Base-by-base conservation (phyloP, 2,113 vertebrate genomes). In the Planiliza haematocheilus region DNA sequence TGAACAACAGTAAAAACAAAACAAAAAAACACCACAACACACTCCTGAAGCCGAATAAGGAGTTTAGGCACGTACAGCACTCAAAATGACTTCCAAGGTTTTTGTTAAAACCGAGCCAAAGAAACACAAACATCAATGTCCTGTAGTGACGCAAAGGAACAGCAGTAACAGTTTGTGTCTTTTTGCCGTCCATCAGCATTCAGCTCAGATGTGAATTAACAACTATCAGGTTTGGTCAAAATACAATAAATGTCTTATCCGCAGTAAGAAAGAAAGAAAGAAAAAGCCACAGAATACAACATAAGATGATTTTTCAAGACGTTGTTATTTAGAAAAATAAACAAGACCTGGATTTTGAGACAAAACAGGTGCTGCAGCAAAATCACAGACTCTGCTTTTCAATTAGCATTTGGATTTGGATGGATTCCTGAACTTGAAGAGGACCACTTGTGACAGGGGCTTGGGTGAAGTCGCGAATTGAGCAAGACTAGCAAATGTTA, bases 401-500 rank as follows among this genome's bases (percentile, higher is more conserved):
- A 79, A 42, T 87, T 86, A 56, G 1, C 16, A 82, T 83, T 86
- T 74, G 51, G n/a, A 76, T 78, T 84, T 88, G 88, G 87, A 91
- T 17, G 65, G 11, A 24, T 42, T 81, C 38, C 58, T 64, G 24
- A 65, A 70, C 57, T 82, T 87, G 83, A 90, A 76, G 77, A 74
- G 79, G 45, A 88, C 41, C 56, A 51, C 71, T 85, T 88, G 77
- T 90, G 88, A 92, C 89, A 81, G 73, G 81, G 72, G 82, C 84
- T 85, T 75, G 60, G 78, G 75, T 86, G 67, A 85, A 84, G 74
- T 79, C 21, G 21, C 64, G 72, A 89, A 82, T 78, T 89, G 79
- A 92, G 91, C 89, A 89, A 87, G 84, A 87, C 78, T 62, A 74
- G 81, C 75, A 71, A 87, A 89, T 62, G 73, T 85, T 86, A 55